Base-by-base conservation (phyloP, 2,113 vertebrate genomes). In the Trachemys scripta region DNA sequence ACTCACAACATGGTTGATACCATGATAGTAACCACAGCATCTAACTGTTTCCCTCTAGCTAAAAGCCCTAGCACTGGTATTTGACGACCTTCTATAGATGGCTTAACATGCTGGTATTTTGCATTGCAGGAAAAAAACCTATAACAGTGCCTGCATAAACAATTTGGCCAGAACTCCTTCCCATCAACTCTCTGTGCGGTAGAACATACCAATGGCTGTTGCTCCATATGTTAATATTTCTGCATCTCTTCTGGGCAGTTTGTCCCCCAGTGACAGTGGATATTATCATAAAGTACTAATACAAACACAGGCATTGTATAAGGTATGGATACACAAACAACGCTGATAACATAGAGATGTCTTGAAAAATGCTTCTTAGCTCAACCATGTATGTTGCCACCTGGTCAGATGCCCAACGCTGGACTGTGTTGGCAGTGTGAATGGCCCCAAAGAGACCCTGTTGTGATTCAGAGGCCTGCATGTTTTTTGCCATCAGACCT, bases 21-120 rank as follows among this genome's bases (percentile, higher is more conserved):
- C 76, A 10, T 82, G 3, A 54, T 45, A 59, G 54, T n/a, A 56
- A 82, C 47, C n/a, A 27, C 49, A n/a, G 10, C 76, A 78, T 31
- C 89, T 86, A 88, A 20, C 54, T 96, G 10, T 62, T 89, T 27
- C 80, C 49, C 80, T 14, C 84, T 92, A 83, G 53, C 17, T 87
- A 62, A 54, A 93, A 94, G 35, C 31, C 19, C 45, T 50, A 29
- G 14, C 4, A 78, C 92, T 89, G 85, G 72, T 93, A 86, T 86
- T 96, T 90, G 92, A 89, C 80, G 92, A 75, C 81, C n/a, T 97
- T 97, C 90, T 94, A 95, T 93, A 65, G 88, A 29, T 89, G 87
- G 82, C 85, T 95, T 96, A 95, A 91, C 92, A 82, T 94, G 93
- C 87, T 97, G 93, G 95, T 93, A 97, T 96, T 96, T 93, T 95